Evolutionary conservation across 2,797 vertebrate genomes (phyloP).

Genomic region (Tapera naevia): DNA sequence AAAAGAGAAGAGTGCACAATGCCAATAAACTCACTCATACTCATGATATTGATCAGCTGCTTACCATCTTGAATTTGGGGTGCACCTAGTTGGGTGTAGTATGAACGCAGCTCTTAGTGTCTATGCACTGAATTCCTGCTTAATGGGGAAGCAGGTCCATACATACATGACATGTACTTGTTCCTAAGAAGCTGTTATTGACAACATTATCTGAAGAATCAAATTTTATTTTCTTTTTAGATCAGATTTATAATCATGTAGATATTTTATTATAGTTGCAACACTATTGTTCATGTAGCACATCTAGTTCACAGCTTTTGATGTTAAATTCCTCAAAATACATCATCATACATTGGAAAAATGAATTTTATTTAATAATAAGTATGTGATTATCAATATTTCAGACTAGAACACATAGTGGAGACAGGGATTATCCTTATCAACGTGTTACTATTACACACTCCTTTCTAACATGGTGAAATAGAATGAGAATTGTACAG

Average conservation of each 20-base stretch:
- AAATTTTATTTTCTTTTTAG: not conserved
- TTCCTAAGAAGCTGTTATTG: not conserved
- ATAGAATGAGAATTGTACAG: not conserved
- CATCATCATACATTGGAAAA: not conserved
- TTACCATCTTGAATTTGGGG: not conserved
- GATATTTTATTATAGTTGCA: not conserved
- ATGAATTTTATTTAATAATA: not conserved
- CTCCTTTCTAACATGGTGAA: not conserved
- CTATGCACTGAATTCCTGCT: not conserved
- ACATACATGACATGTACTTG: not conserved
- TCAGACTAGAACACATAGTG: not conserved
- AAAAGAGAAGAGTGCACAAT: not conserved
- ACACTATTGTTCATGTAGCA: not conserved
- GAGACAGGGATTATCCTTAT: not conserved
- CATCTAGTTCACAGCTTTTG: not conserved
- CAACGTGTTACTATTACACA: not conserved
- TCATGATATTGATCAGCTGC: not conserved
- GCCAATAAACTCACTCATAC: rapidly evolving
- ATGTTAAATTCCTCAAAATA: not conserved
- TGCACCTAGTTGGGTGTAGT: not conserved
- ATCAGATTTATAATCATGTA: not conserved
- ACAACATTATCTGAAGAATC: not conserved
- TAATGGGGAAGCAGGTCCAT: not conserved
- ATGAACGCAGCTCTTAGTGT: not conserved
- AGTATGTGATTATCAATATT: not conserved